Percentiles rank a stretch among this genome's conserved stretches.
phyloP scores from a whole-genome alignment of 1,140 invertebrate genomes.

The Eupeodes corollae region DNA sequence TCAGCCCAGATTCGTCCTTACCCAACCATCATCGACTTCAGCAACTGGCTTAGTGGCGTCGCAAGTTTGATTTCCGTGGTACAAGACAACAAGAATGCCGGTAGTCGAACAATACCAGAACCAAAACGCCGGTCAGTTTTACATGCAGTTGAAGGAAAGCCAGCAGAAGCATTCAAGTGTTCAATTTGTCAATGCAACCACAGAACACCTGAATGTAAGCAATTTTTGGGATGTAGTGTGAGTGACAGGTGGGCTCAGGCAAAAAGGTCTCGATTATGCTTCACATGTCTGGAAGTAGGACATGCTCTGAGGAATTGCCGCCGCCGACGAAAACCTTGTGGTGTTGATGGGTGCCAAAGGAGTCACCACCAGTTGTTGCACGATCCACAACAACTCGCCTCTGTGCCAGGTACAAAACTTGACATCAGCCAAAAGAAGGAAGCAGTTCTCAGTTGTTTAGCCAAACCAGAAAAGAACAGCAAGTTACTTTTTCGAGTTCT shows the following conservation, averaged over 20 bases:
- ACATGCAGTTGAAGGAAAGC: neutral
- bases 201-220: neutral
- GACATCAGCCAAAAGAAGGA: no score
- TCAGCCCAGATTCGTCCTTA: neutral
- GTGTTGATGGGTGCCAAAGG: neutral
- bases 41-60: neutral
- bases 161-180: neutral
- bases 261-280: neutral
- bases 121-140: neutral
- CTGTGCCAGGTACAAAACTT: no score
- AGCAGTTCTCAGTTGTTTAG: constrained; percentile 1
- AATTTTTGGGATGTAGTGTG: neutral
- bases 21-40: constrained; percentile 2
- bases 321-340: neutral
- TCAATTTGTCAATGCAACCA: constrained; percentile 1
- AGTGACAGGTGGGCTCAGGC: neutral
- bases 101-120: neutral
- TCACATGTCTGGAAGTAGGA: constrained; percentile 1
- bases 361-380: neutral
- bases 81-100: neutral
- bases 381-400: neutral
- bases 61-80: neutral
- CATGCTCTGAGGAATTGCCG: constrained; percentile 6
- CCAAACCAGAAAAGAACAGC: neutral
- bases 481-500: constrained; percentile 7